Evolutionary conservation across 2,113 vertebrate genomes (phyloP).

Genomic region (Gallinago undulata): DNA sequence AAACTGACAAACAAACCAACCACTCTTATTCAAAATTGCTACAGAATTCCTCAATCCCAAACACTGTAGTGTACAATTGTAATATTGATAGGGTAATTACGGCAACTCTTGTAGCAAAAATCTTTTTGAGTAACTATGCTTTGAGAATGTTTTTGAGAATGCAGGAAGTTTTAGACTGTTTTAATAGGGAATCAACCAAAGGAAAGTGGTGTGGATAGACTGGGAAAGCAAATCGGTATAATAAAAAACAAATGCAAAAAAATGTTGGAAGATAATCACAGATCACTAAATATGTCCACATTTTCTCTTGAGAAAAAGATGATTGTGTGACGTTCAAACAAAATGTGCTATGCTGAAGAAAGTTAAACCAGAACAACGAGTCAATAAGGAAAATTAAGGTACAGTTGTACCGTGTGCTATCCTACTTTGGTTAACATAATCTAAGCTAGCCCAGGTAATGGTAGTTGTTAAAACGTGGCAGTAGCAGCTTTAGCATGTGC

Average conservation of each 20-base stretch:
- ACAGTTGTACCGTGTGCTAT: neutral
- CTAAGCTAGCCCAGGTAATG: neutral
- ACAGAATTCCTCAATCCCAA: neutral
- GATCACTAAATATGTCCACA: neutral
- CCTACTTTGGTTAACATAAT: neutral
- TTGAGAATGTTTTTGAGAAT: neutral
- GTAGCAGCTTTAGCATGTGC: neutral
- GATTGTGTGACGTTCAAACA: neutral
- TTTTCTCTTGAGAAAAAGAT: neutral
- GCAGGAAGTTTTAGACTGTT: neutral
- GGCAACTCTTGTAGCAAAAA: neutral
- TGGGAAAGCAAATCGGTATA: neutral
- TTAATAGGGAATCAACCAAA: neutral
- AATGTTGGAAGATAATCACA: neutral
- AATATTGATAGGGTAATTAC: neutral
- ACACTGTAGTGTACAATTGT: neutral
- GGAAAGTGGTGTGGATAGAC: neutral
- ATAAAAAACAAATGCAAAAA: neutral
- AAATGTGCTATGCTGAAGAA: neutral
- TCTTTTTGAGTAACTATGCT: neutral
- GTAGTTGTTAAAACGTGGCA: neutral
- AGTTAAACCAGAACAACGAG: neutral
- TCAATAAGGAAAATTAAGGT: neutral
- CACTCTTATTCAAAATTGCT: neutral
- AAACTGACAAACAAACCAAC: slow-evolving; percentile 21